phyloP scores from a whole-genome alignment of 2,888 invertebrate species.

The Platycheirus albimanus region DNA sequence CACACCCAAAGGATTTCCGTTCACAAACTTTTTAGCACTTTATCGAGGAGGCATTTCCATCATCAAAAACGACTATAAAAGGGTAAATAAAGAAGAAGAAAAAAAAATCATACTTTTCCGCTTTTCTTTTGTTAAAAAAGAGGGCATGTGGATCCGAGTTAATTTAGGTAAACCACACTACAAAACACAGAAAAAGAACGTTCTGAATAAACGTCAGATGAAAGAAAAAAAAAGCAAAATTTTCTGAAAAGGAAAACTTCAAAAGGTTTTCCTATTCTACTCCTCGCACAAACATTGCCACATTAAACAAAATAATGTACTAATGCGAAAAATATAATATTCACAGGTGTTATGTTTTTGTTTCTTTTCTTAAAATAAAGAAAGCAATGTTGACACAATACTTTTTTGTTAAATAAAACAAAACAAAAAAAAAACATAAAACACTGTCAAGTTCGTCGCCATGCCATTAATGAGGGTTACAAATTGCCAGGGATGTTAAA shows the following conservation, averaged over 20 bases:
- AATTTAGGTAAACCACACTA: constrained; percentile 62
- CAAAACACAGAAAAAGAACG: constrained; percentile 10
- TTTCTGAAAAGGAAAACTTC: constrained; percentile 57
- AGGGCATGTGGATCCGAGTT: constrained; percentile 52
- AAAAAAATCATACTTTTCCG: constrained; percentile 31
- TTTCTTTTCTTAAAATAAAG: background rate
- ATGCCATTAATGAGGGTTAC: constrained; percentile 17
- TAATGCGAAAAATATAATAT: constrained; percentile 40
- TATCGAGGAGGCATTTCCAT: constrained; percentile 44
- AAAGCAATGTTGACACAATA: constrained; percentile 8
- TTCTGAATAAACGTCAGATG: constrained; percentile 21
- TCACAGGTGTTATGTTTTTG: constrained; percentile 56
- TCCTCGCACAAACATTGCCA: constrained; percentile 24
- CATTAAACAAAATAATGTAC: constrained; percentile 62
- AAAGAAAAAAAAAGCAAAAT: constrained; percentile 16
- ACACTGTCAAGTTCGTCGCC: constrained; percentile 31
- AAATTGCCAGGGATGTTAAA: constrained; percentile 64
- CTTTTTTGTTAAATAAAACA: background rate
- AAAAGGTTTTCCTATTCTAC: constrained; percentile 45
- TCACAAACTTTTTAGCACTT: constrained; percentile 47
- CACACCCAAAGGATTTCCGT: constrained; percentile 59
- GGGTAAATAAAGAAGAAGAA: background rate
- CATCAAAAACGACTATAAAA: constrained; percentile 9
- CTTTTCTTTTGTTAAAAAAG: constrained; percentile 39
- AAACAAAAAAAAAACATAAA: constrained; percentile 28